Evolutionary conservation across 1,140 invertebrate species (phyloP).

Genomic region (Yoshiicerus persimilis): DNA sequence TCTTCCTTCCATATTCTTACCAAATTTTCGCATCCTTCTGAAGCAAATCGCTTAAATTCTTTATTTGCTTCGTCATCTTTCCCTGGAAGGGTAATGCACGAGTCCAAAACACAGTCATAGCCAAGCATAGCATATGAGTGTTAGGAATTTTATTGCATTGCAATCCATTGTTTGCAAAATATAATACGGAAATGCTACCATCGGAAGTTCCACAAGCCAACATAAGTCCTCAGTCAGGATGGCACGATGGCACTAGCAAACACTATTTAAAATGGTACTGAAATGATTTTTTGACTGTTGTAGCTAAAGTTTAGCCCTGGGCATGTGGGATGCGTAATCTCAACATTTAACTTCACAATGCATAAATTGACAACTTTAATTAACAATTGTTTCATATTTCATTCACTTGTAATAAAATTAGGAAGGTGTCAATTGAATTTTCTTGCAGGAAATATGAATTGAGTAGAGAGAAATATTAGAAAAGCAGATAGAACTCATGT

Average conservation of each 20-base stretch:
- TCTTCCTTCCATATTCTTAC: slow-evolving; percentile 93
- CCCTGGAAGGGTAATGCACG: slow-evolving; percentile 68
- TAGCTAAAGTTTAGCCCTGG: too few relatives aligned
- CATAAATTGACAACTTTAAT: too few relatives aligned
- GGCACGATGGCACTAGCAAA: slow-evolving; percentile 96
- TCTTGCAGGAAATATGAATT: too few relatives aligned
- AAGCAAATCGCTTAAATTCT: slow-evolving; percentile 79
- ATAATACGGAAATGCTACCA: slow-evolving; percentile 89
- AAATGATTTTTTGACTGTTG: too few relatives aligned
- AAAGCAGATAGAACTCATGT: too few relatives aligned
- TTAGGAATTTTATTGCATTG: slow-evolving; percentile 80
- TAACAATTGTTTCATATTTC: too few relatives aligned
- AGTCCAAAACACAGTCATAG: slow-evolving; percentile 97
- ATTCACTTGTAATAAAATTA: too few relatives aligned
- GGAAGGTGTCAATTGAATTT: too few relatives aligned
- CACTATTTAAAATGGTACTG: too few relatives aligned
- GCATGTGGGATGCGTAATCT: too few relatives aligned
- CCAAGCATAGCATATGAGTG: slow-evolving; percentile 77
- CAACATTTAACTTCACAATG: too few relatives aligned
- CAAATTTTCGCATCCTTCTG: slow-evolving; percentile 96
- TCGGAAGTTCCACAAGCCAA: slow-evolving; percentile 96
- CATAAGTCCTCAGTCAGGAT: slow-evolving; percentile 89
- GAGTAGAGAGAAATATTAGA: too few relatives aligned
- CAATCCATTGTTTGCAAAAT: slow-evolving; percentile 73
- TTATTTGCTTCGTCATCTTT: slow-evolving; percentile 60